phyloP scores from a whole-genome alignment of 92 coral and sea anemone species.

The Palythoa grandiflora region DNA sequence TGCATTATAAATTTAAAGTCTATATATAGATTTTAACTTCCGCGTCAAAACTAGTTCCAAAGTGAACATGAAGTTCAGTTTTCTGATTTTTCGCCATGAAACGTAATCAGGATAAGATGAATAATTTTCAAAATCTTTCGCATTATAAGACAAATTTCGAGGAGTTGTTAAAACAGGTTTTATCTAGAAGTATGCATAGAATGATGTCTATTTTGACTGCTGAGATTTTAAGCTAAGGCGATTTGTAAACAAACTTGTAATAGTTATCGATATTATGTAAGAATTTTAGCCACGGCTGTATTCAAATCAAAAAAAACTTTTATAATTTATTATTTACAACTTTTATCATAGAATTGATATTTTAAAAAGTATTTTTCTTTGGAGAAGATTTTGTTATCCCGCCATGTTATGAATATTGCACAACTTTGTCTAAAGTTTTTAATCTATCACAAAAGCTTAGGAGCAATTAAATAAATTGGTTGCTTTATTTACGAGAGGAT shows the following conservation, averaged over 20 bases:
- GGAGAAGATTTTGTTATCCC: neutral
- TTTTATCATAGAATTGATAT: neutral
- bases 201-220: neutral
- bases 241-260: neutral
- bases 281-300: neutral
- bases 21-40: constrained; percentile 4
- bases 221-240: neutral
- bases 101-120: neutral
- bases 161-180: neutral
- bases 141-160: neutral
- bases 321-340: neutral
- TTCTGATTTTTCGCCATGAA: neutral
- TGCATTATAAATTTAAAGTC: neutral
- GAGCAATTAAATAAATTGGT: neutral
- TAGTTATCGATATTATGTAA: neutral
- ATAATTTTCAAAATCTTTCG: neutral
- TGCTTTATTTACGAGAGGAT: neutral
- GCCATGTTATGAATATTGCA: neutral
- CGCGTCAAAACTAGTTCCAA: neutral
- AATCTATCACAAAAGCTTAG: neutral
- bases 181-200: neutral
- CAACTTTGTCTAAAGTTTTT: neutral
- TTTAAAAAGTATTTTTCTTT: neutral
- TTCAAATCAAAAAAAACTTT: neutral
- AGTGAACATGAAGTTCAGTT: neutral